Evolutionary conservation across 2,888 invertebrate genomes (phyloP), one percentile per base, ranked within the genome.

Genomic region (Oxycera nigricornis): DNA sequence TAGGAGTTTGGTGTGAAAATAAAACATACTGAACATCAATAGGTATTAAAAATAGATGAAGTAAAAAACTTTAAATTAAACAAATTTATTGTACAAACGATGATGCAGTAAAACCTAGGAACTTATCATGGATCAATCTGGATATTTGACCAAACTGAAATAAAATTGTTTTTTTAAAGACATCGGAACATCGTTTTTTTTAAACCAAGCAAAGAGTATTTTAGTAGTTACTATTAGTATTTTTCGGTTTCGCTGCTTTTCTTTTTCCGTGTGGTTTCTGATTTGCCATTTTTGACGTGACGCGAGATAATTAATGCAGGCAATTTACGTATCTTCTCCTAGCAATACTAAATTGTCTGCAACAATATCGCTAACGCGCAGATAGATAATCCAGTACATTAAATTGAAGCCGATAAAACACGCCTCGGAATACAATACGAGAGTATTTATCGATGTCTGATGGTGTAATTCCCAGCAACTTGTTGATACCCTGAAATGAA

Each of bases 401-500:
- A 96, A 91, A 88, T 98, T 98, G 90, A 98, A 98, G 87, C 97
- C 94, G 79, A 98, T 94, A 89, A 98, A 98, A 88, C 97, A 95
- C 82, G 97, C 95, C 95, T 73, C 98, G 98, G 87, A 99, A 99
- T 82, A 97, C 93, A 87, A 98, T 96, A 83, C 98, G 92, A 77
- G 98, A 97, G 86, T 98, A 98, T 88, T 98, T 98, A 91, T 98
- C 98, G 87, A 98, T 98, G 87, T 97, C 97, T 85, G 97, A 97
- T 76, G 97, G 97, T 81, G 96, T 96, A 86, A 96, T 94, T 82
- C 94, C 95, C 87, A 93, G 90, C 81, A 95, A 88, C 86, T 95
- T 95, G 90, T 94, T 95, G 87, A 95, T 94, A 86, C 95, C 94
- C 90, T 90, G 86, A 22, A 30, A 50, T 73, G 73, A 65, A 61